These are phyloP conservation scores for Polypterus senegalus DNA, from an alignment of 2,113 vertebrate species.

Conservation along the genomic window DNA sequence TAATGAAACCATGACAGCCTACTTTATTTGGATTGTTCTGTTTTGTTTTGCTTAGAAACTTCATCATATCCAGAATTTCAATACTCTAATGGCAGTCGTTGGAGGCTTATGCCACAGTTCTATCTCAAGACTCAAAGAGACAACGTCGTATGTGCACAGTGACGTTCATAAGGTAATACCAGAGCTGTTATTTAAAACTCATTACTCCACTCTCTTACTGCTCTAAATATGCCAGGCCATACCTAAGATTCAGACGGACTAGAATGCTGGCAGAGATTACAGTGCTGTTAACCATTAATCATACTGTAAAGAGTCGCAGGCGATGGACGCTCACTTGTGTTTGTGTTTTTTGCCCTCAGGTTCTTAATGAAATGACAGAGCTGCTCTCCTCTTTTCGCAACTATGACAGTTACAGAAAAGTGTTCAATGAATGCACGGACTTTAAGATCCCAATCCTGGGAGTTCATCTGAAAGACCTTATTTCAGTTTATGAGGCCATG, in stretches of 20 bases:
- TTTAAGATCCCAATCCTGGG: constrained; percentile 92
- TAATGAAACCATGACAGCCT: too few species aligned
- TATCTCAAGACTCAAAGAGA: constrained; percentile 92
- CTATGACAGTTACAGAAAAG: constrained; percentile 82
- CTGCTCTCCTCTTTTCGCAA: constrained; percentile 84
- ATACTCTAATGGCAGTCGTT: constrained; percentile 92
- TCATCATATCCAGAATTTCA: constrained; percentile 83
- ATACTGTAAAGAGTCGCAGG: too few species aligned
- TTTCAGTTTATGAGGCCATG: constrained; percentile 85
- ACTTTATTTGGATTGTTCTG: not conserved
- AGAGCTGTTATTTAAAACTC: too few species aligned
- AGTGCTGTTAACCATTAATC: too few species aligned
- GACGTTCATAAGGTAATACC: constrained; percentile 78
- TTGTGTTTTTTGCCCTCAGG: constrained; percentile 41
- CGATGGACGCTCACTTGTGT: not conserved
- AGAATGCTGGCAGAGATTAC: too few species aligned
- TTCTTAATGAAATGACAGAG: constrained; percentile 89
- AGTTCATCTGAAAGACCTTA: constrained; percentile 88
- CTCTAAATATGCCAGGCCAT: too few species aligned
- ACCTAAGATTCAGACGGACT: too few species aligned
- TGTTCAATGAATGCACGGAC: constrained; percentile 63
- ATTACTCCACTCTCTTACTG: too few species aligned
- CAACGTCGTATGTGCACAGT: constrained; percentile 70
- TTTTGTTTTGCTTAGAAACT: constrained; percentile 55
- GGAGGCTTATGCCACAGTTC: constrained; percentile 89